A percentile compares a stretch with the other conserved stretches of the same genome.
phyloP scores from a whole-genome alignment of 2,113 vertebrate species.

The Ondatra zibethicus region DNA sequence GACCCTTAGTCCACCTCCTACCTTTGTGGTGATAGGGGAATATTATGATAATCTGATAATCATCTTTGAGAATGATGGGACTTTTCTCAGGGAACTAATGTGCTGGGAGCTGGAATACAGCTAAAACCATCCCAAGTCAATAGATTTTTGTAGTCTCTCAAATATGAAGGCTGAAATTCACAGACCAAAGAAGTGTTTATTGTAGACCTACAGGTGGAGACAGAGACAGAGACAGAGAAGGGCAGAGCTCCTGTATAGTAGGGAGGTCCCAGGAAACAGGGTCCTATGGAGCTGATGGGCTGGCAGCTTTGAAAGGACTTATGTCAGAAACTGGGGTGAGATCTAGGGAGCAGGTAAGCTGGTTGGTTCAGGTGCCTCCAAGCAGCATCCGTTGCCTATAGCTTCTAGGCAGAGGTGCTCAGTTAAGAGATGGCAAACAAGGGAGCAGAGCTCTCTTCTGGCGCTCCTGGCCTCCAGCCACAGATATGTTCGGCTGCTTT shows the following conservation, averaged over 20 bases:
- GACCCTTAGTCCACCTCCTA: background rate
- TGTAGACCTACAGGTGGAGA: background rate
- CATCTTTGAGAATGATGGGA: background rate
- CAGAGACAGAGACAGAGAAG: background rate
- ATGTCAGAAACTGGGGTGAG: background rate
- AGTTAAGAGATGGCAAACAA: background rate
- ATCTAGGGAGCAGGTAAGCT: background rate
- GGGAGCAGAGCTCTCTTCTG: background rate
- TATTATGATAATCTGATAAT: background rate
- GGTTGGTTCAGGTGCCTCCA: background rate
- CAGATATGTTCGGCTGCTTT: background rate
- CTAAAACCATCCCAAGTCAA: background rate
- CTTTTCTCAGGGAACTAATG: background rate
- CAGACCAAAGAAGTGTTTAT: background rate
- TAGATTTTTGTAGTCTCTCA: background rate
- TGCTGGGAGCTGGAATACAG: background rate
- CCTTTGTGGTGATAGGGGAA: background rate
- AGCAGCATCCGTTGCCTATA: background rate
- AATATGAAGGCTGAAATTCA: background rate
- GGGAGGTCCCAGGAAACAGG: background rate
- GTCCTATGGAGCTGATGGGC: fast-evolving
- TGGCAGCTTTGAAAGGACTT: background rate
- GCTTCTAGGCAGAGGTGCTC: background rate
- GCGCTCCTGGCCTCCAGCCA: background rate
- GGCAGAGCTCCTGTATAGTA: background rate